Evolutionary conservation across 1,140 invertebrate species (phyloP), one percentile per base, ranked within the genome.

Genomic region (Drosophila mayri): DNA sequence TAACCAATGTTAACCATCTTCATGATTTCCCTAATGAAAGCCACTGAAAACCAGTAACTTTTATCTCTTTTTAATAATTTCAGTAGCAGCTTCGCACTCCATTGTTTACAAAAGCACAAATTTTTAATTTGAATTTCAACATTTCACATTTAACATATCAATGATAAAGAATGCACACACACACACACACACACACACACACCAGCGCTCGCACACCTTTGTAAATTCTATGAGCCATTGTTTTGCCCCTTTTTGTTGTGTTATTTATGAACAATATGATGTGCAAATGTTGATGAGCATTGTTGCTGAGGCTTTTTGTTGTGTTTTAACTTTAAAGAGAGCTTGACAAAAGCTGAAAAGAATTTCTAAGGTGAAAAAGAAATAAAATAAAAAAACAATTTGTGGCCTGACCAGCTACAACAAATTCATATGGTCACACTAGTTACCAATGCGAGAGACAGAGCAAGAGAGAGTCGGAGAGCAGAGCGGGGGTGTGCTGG

Each of bases 351-450:
- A 18, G 55, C 22, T 32, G 44, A 73, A 72, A 50, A 60, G 44
- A 73, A 70, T 55, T 70, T 70, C 63, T 44, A 38, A 11, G 20
- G 20, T 8, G 32, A 78, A 40, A 25, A 25, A 25, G 25, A 25
- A 25, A 44, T 12, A 14, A 44, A 44, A 20, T 14, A 22, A 58
- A 62, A 30, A 12, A 58, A 55, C 54, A 67, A 47, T 49, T 74
- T 49, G 49, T 85, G 74, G 82, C 75, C 82, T 87, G 78, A 85
- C 81, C 83, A 87, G 60, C 82, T 79, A 66, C 81, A 84, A 84
- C 81, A 84, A 67, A 77, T 77, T 43, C 63, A 44, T 70, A 80
- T 79, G 84, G 84, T 88, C 84, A 88, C 84, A 84, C 84, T 80
- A 66, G 71, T 73, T 78, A 64, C 52, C 47, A 63, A 50, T 50